Percentiles rank a stretch among this genome's conserved stretches.
Conservation (phyloP, 2,888 invertebrate species). For the Pollenia griseotomentosa region DNA sequence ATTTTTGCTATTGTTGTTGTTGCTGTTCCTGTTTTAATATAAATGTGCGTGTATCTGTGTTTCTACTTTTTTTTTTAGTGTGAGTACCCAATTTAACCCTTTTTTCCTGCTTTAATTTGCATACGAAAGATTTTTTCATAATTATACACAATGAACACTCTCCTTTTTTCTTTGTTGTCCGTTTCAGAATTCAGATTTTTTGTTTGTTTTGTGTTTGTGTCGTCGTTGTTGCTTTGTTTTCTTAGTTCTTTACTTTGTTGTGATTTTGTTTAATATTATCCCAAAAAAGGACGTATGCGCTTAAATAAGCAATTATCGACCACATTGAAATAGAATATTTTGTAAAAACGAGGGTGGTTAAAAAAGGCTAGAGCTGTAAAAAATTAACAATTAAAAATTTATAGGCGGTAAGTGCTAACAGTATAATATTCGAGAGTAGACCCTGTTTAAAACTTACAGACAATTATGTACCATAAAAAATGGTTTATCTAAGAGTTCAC, state of each 20-base stretch:
- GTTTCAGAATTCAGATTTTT: slow-evolving; percentile 47
- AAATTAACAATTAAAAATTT: too few species aligned
- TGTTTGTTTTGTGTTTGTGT: slow-evolving; percentile 40
- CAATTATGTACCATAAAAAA: too few species aligned
- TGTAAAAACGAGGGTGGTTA: slow-evolving; percentile 24
- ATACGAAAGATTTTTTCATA: slow-evolving; percentile 70
- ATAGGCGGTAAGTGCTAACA: too few species aligned
- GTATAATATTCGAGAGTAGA: too few species aligned
- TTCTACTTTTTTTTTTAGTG: slow-evolving; percentile 9
- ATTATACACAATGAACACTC: slow-evolving; percentile 64
- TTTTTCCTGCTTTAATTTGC: slow-evolving; percentile 70
- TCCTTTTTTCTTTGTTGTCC: slow-evolving; percentile 57
- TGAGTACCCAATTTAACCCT: slow-evolving; percentile 71
- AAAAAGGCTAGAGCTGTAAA: background rate
- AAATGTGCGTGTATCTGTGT: background rate
- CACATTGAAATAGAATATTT: slow-evolving; percentile 68
- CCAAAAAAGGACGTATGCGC: slow-evolving; percentile 74
- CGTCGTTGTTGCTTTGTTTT: slow-evolving; percentile 41
- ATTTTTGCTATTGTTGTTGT: slow-evolving; percentile 14
- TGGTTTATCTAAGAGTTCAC: too few species aligned
- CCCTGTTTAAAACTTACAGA: too few species aligned
- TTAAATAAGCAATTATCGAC: slow-evolving; percentile 77
- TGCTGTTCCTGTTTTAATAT: slow-evolving; percentile 21
- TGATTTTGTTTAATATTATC: slow-evolving; percentile 65
- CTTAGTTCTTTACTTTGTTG: slow-evolving; percentile 43